Conservation (phyloP, 1,140 invertebrate genomes). For the Drosophila mayri region DNA sequence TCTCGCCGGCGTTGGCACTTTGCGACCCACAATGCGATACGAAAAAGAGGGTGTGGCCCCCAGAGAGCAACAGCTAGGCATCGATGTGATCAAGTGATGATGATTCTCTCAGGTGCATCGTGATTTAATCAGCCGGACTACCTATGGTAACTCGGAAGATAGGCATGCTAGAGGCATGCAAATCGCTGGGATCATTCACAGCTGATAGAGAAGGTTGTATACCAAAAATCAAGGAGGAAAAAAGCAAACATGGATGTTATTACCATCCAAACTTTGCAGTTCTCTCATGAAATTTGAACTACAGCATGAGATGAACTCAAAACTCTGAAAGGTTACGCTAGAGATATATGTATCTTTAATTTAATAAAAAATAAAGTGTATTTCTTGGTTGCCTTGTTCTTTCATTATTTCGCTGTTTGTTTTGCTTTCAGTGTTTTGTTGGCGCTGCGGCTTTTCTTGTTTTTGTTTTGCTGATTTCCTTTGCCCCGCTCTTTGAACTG, state of each 20-base stretch:
- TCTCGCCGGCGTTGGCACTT: conserved; percentile 14
- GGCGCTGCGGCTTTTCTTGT: conserved; percentile 37
- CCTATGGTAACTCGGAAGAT: not conserved
- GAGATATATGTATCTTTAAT: too few species aligned
- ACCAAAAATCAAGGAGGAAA: not conserved
- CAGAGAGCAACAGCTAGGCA: not conserved
- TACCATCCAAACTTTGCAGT: not conserved
- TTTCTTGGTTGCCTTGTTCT: not conserved
- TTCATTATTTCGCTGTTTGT: conserved; percentile 18
- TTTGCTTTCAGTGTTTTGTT: conserved; percentile 35
- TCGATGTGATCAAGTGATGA: not conserved
- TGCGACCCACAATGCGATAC: not conserved
- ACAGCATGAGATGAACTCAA: too few species aligned
- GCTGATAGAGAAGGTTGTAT: not conserved
- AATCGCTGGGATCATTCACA: not conserved
- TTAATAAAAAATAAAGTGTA: not conserved
- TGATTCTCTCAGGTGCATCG: conserved; percentile 3
- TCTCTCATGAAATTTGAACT: not conserved
- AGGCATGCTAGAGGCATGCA: not conserved
- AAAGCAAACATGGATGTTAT: not conserved
- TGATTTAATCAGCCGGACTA: conserved; percentile 8
- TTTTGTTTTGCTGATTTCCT: conserved; percentile 41
- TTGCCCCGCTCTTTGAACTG: conserved; percentile 37
- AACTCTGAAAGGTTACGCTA: too few species aligned
- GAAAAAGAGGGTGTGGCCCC: conserved; percentile 48